Evolutionary conservation across 2,113 vertebrate genomes (phyloP).

Genomic region (Spilogale gracilis): DNA sequence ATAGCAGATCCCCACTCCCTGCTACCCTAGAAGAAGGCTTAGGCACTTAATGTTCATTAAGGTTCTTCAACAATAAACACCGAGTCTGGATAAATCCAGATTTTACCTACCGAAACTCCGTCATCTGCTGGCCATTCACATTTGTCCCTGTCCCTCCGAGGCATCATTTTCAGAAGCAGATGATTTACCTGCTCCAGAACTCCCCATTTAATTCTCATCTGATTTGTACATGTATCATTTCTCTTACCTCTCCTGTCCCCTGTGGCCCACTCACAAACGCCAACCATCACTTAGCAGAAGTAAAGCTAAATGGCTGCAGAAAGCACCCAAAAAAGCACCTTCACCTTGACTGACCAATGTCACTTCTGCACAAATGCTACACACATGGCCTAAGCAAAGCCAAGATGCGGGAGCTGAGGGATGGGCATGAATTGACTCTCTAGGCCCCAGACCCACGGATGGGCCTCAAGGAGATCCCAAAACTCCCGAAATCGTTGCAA

Average conservation of each 20-base stretch:
- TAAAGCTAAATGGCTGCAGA: background rate
- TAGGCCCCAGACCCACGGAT: background rate
- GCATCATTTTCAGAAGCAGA: background rate
- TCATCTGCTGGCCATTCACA: background rate
- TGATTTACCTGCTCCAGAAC: background rate
- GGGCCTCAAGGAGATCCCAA: background rate
- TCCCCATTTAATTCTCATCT: background rate
- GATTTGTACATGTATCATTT: background rate
- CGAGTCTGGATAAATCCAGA: background rate
- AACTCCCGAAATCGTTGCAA: background rate
- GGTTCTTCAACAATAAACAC: slow-evolving; percentile 26
- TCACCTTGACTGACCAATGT: background rate
- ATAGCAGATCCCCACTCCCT: background rate
- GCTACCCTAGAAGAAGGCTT: background rate
- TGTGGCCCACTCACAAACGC: background rate
- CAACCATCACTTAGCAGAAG: background rate
- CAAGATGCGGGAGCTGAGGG: background rate
- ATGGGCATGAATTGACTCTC: background rate
- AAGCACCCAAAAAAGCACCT: background rate
- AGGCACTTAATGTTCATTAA: background rate
- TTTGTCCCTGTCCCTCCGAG: background rate
- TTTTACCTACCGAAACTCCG: background rate
- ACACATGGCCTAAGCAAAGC: background rate
- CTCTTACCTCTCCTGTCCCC: background rate
- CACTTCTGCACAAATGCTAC: background rate